These are phyloP conservation scores for Arbacia lixula DNA, from an alignment of 53 echinoderm and acorn worm species.

Conservation along the genomic window DNA sequence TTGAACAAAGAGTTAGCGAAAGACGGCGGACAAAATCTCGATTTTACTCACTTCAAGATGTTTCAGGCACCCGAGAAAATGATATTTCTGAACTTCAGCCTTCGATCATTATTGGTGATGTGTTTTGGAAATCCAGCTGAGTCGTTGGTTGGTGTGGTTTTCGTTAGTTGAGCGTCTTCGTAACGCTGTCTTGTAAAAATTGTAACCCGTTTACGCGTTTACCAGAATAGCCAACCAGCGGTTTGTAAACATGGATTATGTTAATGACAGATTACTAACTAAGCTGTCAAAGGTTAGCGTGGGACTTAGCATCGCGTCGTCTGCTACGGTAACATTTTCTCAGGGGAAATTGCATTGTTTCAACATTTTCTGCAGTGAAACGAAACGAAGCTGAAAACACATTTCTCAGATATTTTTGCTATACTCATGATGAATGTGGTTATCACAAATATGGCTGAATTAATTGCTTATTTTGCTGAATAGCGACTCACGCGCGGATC, in stretches of 20 bases:
- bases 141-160: background rate
- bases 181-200: constrained; percentile 71
- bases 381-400: too few species aligned
- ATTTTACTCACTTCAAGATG: constrained; percentile 45
- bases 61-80: constrained; percentile 19
- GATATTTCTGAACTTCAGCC: background rate
- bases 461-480: too few species aligned
- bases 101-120: constrained; percentile 16
- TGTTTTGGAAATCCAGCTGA: background rate
- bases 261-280: constrained; percentile 60
- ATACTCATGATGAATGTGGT: too few species aligned
- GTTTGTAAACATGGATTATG: constrained; percentile 66
- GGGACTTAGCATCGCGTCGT: constrained; percentile 1
- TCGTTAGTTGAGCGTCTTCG: constrained; percentile 48
- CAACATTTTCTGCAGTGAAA: too few species aligned
- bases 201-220: constrained; percentile 77
- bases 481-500: too few species aligned
- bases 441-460: too few species aligned
- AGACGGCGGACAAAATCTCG: constrained; percentile 23
- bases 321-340: constrained; percentile 57
- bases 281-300: constrained; percentile 87
- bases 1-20: constrained; percentile 61
- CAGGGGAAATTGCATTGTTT: background rate
- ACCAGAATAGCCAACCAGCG: constrained; percentile 79
- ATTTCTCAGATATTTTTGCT: too few species aligned